Base-by-base conservation (phyloP, 1,140 invertebrate genomes). In the Scaptomyza hsui region DNA sequence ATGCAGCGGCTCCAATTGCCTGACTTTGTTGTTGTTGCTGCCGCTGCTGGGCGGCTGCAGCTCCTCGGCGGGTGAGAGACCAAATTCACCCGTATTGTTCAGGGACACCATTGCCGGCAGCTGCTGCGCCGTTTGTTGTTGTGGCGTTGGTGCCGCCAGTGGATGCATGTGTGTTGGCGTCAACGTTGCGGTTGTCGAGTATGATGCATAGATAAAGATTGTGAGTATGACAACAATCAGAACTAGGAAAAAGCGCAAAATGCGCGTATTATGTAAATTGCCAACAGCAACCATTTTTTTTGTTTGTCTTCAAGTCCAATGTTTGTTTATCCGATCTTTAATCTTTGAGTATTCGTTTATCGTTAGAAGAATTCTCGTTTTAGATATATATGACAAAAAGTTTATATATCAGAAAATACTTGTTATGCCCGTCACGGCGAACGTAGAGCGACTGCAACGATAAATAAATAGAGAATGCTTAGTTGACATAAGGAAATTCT, bases 151-250 rank as follows among this genome's bases (percentile, higher is more conserved):
- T 15, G 60, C 70, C 45, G 79, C 19, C 32, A 37, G 49, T 12
- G 63, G 16, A 41, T 75, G 79, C 41, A 90, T 29, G 21, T 76
- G 83, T 7, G 71, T 78, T 5, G 81, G 72, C 15, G 82, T 64
- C n/a, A 91, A 32, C 5, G 78, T 74, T 15, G 76, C 53, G 42
- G 85, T 88, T 32, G 90, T 86, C 12, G 89, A 91, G 42, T 91
- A 91, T 32, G 89, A 90, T 29, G 90, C 77, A 73, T 91, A 91
- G 13, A 91, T 89, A 37, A 91, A 91, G n/a, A 91, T 91, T 21
- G 90, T 89, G 42, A 91, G 72, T 49, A 90, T 75, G 18, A 90
- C 83, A 29, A 79, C 81, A 26, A 80, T 83, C 21, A 91, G 47
- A 26, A 91, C 76, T 18, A 91, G 56, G 37, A 91, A 65, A 67